These are phyloP conservation scores for Anabacerthia variegaticeps DNA, from an alignment of 2,797 vertebrate genomes.

Conservation along the genomic window DNA sequence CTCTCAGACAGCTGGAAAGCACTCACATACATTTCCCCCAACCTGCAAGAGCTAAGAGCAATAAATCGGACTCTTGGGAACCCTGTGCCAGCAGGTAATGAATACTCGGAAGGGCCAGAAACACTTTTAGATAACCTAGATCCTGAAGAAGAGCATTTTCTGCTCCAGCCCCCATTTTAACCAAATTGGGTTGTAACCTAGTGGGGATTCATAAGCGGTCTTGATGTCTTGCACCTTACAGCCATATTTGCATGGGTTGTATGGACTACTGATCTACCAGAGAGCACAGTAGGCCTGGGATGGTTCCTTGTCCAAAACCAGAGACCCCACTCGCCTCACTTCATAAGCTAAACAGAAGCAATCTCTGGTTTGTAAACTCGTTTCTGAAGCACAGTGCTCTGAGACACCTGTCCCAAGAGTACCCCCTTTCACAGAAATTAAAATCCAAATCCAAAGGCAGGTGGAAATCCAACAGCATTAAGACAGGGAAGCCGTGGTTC, in stretches of 20 bases:
- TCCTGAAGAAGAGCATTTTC: background rate
- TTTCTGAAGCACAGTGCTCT: background rate
- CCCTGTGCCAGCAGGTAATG: slow-evolving; percentile 82
- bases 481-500: background rate
- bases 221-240: background rate
- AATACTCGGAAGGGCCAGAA: background rate
- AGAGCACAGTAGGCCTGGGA: background rate
- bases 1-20: slow-evolving; percentile 88
- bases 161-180: background rate
- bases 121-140: background rate
- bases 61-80: slow-evolving; percentile 85
- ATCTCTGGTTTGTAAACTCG: background rate
- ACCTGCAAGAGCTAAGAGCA: slow-evolving; percentile 84
- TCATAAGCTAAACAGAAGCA: background rate
- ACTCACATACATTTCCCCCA: slow-evolving; percentile 86
- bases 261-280: background rate
- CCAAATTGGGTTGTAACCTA: background rate
- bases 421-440: background rate
- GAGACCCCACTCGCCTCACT: background rate
- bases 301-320: background rate
- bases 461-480: background rate
- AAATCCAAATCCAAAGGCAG: background rate
- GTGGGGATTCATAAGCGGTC: background rate
- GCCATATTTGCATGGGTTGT: background rate
- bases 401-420: background rate